Conservation (phyloP, 92 coral and sea anemone genomes). For the Chrysogorgia sp. region DNA sequence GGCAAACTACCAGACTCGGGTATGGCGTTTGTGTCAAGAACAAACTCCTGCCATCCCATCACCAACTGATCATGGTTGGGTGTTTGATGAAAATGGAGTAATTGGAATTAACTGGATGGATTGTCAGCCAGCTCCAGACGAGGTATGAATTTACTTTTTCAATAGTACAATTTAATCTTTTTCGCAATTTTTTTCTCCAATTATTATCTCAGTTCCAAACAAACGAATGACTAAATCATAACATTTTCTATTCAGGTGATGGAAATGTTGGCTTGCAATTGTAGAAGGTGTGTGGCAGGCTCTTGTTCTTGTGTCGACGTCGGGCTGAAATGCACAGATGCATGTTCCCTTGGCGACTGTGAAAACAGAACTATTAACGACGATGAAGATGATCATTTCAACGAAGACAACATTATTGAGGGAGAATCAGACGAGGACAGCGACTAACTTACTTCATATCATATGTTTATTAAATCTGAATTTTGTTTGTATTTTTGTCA, state of each 20-base stretch:
- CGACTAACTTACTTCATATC: slow-evolving; percentile 16
- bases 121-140: slow-evolving; percentile 31
- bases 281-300: neutral
- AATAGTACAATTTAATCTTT: no score
- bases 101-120: slow-evolving; percentile 13
- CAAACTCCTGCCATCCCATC: slow-evolving; percentile 1
- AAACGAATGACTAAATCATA: neutral
- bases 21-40: slow-evolving; percentile 2
- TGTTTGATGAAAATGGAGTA: slow-evolving; percentile 7
- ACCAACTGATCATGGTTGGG: slow-evolving; percentile 4
- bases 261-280: slow-evolving; percentile 1
- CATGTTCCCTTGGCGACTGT: slow-evolving; percentile 11
- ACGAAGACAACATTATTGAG: neutral
- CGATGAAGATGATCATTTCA: slow-evolving; percentile 1
- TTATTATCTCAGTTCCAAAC: no score
- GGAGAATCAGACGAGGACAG: slow-evolving; percentile 19
- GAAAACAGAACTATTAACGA: slow-evolving; percentile 10
- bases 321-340: slow-evolving; percentile 19
- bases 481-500: neutral
- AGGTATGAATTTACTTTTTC: neutral
- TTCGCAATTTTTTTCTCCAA: no score
- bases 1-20: slow-evolving; percentile 13
- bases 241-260: slow-evolving; percentile 12
- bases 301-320: slow-evolving; percentile 7
- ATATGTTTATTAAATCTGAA: slow-evolving; percentile 2